Evolutionary conservation across 2,113 vertebrate species (phyloP), one percentile per base, ranked within the genome.

Genomic region (Heliornis fulica): DNA sequence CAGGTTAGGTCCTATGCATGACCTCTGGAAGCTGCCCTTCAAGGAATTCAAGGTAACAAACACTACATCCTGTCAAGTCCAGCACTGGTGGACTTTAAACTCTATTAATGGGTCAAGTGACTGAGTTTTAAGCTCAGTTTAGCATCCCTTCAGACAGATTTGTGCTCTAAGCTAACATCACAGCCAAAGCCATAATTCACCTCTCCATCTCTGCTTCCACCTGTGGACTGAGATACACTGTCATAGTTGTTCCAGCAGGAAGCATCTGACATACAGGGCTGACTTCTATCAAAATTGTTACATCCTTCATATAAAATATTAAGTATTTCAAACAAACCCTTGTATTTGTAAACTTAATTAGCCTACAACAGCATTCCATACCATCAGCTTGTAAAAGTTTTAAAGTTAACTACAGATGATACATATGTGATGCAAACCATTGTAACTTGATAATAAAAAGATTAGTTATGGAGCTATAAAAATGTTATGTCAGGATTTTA

Each of bases 381-480:
- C 53, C 57, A 92, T 94, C 80, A 81, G 41, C 50, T 71, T 77
- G n/a, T 65, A 87, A 72, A 96, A 95, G 69, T 93, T 96, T 97
- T 90, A 61, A 97, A 97, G 93, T 94, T 97, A 96, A 96, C 88
- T 90, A 95, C 65, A 83, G 66, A 91, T 95, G 74, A 97, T 94
- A 90, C 86, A 84, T 95, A 96, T 94, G 95, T 96, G 96, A 97
- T 89, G n/a, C 59, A 96, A 96, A 83, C 77, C 78, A 79, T 43
- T 97, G 95, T 91, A 93, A 96, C 61, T 88, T 89, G 90, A 89
- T 94, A 92, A 95, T 97, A 97, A 95, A 90, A 93, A 94, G 90
- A 95, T 97, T 95, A 97, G 88, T 97, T 97, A 98, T 61, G 69
- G 94, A 84, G 81, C 89, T 93, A 94, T 97, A 97, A 97, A 96